Base-by-base conservation (phyloP, 2,113 vertebrate genomes). In the Melospiza melodia region DNA sequence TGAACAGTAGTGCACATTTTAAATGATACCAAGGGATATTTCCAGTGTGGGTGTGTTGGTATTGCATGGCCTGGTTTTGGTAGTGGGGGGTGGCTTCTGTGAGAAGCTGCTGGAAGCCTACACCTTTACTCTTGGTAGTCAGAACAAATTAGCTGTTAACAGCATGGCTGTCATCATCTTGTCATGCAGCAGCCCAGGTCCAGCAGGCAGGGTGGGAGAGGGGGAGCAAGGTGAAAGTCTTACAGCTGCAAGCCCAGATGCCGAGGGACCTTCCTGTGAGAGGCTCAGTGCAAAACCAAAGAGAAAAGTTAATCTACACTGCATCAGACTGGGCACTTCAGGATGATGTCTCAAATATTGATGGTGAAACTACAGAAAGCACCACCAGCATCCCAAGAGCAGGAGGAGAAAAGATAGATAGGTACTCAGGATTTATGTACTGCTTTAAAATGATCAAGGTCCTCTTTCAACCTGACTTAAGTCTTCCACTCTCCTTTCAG, bases 191-290 rank as follows among this genome's bases (percentile, higher is more conserved):
- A 91, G 54, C 20, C 43, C 65, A 61, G 76, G 93, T 83, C 83
- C 92, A 81, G 94, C 82, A 97, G 92, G 51, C 44, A 59, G 80
- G 0, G 2, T 8, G 59, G 77, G 87, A 85, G 59, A 72, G 71
- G 44, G 89, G 71, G 84, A 95, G 75, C 7, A 12, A 88, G 76
- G 66, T 43, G 58, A 66, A 91, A 95, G 30, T 46, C 75, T 95
- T 79, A 27, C 97, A 97, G 89, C 97, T 98, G 96, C 79, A 97
- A 94, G 87, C 59, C 97, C 98, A 98, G 98, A 98, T 97, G 97
- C 97, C 98, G 57, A 96, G 98, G 96, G 97, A 97, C 82, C 79
- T 97, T 27, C 1, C 33, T 37, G 84, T 23, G 87, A 98, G 93
- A 51, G 46, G 80, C n/a, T 44, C 77, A n/a, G 87, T 14, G 77